phyloP scores from a whole-genome alignment of 2,113 vertebrate species.

The Oncorhynchus kisutch region DNA sequence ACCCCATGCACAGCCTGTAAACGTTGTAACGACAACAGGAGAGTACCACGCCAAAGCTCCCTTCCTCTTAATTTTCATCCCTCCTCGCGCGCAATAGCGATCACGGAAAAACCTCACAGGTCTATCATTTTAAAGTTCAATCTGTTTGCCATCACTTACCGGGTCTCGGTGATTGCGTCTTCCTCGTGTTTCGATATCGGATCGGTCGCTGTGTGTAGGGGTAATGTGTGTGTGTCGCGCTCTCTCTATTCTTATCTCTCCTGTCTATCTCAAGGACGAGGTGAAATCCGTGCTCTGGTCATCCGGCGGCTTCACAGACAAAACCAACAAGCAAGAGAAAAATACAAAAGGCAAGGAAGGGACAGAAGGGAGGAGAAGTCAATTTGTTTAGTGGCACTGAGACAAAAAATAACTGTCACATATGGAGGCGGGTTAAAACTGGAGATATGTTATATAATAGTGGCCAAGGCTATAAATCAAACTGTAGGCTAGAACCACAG shows the following conservation, averaged over 20 bases:
- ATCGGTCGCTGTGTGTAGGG: conserved; percentile 50
- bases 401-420: conserved; percentile 37
- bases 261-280: conserved; percentile 76
- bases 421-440: conserved; percentile 18
- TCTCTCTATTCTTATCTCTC: conserved; percentile 69
- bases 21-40: conserved; percentile 17
- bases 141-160: conserved; percentile 72
- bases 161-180: conserved; percentile 52
- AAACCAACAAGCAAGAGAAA: conserved; percentile 75
- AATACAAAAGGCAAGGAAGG: conserved; percentile 63
- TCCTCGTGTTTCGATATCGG: conserved; percentile 57
- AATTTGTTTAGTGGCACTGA: conserved; percentile 37
- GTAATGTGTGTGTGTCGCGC: conserved; percentile 63
- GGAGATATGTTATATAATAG: not conserved
- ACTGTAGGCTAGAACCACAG: conserved; percentile 2
- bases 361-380: conserved; percentile 67
- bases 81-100: not conserved
- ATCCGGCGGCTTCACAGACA: conserved; percentile 76
- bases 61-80: not conserved
- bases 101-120: conserved; percentile 4
- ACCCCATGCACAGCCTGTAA: not conserved
- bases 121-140: conserved; percentile 58
- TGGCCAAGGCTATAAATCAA: not conserved
- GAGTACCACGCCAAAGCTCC: not conserved
- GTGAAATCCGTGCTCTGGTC: conserved; percentile 79